Base-by-base conservation (phyloP, 2,888 invertebrate genomes). In the Tachina fera region DNA sequence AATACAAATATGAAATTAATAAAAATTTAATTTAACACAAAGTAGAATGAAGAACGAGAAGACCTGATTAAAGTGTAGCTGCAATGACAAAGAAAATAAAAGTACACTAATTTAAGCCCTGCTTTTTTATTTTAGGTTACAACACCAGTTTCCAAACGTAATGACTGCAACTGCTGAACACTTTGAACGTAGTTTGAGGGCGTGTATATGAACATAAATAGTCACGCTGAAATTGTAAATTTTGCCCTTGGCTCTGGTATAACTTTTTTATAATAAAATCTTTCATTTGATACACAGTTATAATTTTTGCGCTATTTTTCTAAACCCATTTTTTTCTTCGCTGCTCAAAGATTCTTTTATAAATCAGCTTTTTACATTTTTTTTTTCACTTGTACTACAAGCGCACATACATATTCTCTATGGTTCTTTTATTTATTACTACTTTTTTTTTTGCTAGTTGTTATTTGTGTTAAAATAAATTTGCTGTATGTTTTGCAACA, bases 381-480 rank as follows among this genome's bases (percentile, higher is more conserved):
- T 56, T 31, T 13, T 39, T 81, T 39, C 43, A 47, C 41, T 49
- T 16, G 19, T 43, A 31, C 31, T 6, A 43, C 13, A 41, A 41
- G 19, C 43, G 14, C 3, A 43, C 53, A 16, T 70, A 39, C 10
- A 11, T 53, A 63, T 31, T 68, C 41, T 75, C 14, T 51, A 9
- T 65, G 39, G 45, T 43, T 49, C 16, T 71, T n/a, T 70, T 31
- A 31, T 31, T 22, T 22, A 22, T 22, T 22, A 22, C 3, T 22
- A 22, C 3, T 22, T 70, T n/a, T 67, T 65, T 39, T 58, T 6
- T 31, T 53, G 6, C 16, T 53, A 11, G 14, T 49, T 76, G 31
- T 68, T 75, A 75, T 70, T 76, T 71, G 41, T 71, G 47, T 76
- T 82, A 70, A 51, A 82, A 76, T 76, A 82, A 82, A 76, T 76